Base-by-base conservation (phyloP, 1,140 invertebrate species). In the Drosophila nannoptera region DNA sequence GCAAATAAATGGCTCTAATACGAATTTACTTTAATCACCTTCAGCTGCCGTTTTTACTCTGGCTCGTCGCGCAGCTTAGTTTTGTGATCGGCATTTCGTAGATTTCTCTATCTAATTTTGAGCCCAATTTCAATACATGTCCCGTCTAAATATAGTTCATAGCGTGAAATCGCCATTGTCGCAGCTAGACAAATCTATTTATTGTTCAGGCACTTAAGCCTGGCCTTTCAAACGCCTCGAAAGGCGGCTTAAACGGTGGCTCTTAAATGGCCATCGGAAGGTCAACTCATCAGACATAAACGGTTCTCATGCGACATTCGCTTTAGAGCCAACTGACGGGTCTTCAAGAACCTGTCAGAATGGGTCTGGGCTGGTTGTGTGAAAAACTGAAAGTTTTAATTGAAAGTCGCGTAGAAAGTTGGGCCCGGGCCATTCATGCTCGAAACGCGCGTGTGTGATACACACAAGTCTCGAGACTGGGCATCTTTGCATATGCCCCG, bases 321-420 rank as follows among this genome's bases (percentile, higher is more conserved):
- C 22, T 54, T 42, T 66, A 66, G 67, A 43, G 48, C 62, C 42
- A 40, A 65, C 59, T 53, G 56, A 48, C 31, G 49, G 12, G 35
- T 7, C 9, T 43, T 52, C 11, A 61, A 84, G 78, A 84, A 83
- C 80, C 33, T 56, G 45, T 22, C 14, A 62, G 40, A 64, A 36
- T 48, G 16, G 33, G 31, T 43, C 69, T 75, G 22, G n/a, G n/a
- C 22, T 22, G 56, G 56, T 59, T 67, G 66, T 65, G 33, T 33
- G 43, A 53, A 82, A 83, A 83, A 84, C 76, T 48, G 78, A 83
- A 83, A 83, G 78, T 83, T 67, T 69, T 84, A 73, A 84, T 84
- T 83, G 80, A 83, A 83, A 83, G 80, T 83, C 60, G 40, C 32
- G n/a, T 73, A 84, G 78, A 83, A 83, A 83, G 78, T 78, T 76